phyloP scores from a whole-genome alignment of 2,113 vertebrate genomes.

The Archilochus colubris region DNA sequence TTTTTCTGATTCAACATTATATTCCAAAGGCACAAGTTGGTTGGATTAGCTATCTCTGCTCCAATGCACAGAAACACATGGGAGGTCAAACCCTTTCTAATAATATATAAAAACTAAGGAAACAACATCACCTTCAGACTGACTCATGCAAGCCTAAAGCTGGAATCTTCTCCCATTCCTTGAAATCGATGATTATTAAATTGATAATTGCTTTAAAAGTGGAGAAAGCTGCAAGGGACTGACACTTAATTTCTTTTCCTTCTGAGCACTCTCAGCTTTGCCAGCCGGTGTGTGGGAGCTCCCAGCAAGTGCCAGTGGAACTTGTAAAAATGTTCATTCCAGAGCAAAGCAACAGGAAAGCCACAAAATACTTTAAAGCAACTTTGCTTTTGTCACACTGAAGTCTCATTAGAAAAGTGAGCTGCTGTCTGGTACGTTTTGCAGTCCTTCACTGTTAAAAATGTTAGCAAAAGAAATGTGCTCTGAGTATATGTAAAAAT shows the following conservation, averaged over 20 bases:
- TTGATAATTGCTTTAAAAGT: slow-evolving; percentile 1
- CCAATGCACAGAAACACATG: neutral
- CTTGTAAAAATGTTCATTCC: neutral
- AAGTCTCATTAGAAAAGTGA: neutral
- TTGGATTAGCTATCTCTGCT: neutral
- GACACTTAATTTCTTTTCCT: neutral
- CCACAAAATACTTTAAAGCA: neutral
- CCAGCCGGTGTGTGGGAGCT: neutral
- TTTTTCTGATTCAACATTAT: fast-evolving
- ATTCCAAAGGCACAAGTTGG: neutral
- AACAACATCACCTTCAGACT: neutral
- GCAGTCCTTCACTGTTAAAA: neutral
- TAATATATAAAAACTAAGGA: neutral
- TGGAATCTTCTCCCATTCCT: neutral
- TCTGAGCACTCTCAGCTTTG: neutral
- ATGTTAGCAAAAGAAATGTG: neutral
- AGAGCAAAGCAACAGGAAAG: neutral
- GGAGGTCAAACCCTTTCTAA: neutral
- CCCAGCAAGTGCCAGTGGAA: neutral
- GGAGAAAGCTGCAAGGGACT: neutral
- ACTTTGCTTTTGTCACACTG: neutral
- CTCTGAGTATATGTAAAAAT: neutral
- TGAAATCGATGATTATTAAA: neutral
- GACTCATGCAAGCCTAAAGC: neutral
- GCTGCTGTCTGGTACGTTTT: neutral